Base-by-base conservation (phyloP, 1,140 invertebrate genomes). In the Pygmarrhopalites habei region DNA sequence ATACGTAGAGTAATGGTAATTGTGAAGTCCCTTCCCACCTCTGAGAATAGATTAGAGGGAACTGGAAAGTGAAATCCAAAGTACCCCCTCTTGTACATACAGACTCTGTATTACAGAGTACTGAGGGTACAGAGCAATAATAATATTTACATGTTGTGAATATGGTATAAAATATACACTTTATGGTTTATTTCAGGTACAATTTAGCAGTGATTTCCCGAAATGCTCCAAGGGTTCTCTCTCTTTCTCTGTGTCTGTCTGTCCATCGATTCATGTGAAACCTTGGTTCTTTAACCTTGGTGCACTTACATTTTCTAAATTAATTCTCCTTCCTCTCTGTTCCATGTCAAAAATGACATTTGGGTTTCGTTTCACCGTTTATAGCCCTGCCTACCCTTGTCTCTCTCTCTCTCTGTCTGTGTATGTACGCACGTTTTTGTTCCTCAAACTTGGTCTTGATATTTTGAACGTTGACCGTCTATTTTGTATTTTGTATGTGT, bases 251-350 rank as follows among this genome's bases (percentile, higher is more conserved):
- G 23, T 47, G 44, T 47, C 5, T 21, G 4, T 47, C 5, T 4
- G 23, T 47, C 4, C 23, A 21, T 41, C 44, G 4, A 25, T 21
- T 5, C 44, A 47, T n/a, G 5, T n/a, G 44, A 30, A 53, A 30
- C 51, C 60, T 62, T 62, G 59, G 64, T 66, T 66, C 64, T 61
- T 66, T 66, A 59, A 66, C 64, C 64, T 66, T 66, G 64, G 59
- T 47, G 43, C 59, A 62, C 59, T 66, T 66, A 46, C 35, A 49
- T 46, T 43, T 65, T 58, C 56, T 21, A 59, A 64, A 59, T 52
- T 60, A 53, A 53, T 53, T 53, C 12, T 53, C 3, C 32, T 15
- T 35, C 15, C 32, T 35, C 32, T 5, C 32, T 35, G 17, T 5
- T 47, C 4, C 23, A 10, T 25, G 19, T 10, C 44, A 47, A 10